Evolutionary conservation across 1,140 invertebrate genomes (phyloP).

Genomic region (Spodoptera frugiperda): DNA sequence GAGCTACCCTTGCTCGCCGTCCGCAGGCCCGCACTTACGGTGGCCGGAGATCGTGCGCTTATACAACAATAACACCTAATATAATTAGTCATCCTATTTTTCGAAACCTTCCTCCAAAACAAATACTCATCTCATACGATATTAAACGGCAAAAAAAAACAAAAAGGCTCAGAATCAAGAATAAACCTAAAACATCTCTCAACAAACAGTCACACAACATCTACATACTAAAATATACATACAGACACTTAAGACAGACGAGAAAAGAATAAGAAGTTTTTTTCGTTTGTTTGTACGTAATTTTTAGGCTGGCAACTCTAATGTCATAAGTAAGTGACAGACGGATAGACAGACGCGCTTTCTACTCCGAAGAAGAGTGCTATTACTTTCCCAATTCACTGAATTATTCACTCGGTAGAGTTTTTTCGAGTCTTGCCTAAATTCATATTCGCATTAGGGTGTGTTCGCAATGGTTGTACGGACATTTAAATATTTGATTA

Average conservation of each 20-base stretch:
- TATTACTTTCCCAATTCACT: constrained; percentile 69
- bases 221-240: constrained; percentile 14
- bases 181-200: background rate
- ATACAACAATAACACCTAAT: too few relatives aligned
- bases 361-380: constrained; percentile 58
- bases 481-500: constrained; percentile 41
- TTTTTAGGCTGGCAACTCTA: constrained; percentile 49
- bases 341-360: constrained; percentile 64
- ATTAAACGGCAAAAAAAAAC: background rate
- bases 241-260: constrained; percentile 21
- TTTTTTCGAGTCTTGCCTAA: constrained; percentile 55
- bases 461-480: constrained; percentile 15
- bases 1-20: too few relatives aligned
- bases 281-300: constrained; percentile 43
- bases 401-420: constrained; percentile 63
- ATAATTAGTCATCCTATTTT: background rate
- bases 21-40: too few relatives aligned
- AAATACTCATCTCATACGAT: too few relatives aligned
- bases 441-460: constrained; percentile 52
- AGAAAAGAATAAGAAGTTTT: constrained; percentile 31
- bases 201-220: background rate
- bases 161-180: background rate
- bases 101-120: too few relatives aligned
- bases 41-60: too few relatives aligned
- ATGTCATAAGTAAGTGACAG: constrained; percentile 72